phyloP scores from a whole-genome alignment of 2,797 vertebrate species.

The Sandelia bainsii region DNA sequence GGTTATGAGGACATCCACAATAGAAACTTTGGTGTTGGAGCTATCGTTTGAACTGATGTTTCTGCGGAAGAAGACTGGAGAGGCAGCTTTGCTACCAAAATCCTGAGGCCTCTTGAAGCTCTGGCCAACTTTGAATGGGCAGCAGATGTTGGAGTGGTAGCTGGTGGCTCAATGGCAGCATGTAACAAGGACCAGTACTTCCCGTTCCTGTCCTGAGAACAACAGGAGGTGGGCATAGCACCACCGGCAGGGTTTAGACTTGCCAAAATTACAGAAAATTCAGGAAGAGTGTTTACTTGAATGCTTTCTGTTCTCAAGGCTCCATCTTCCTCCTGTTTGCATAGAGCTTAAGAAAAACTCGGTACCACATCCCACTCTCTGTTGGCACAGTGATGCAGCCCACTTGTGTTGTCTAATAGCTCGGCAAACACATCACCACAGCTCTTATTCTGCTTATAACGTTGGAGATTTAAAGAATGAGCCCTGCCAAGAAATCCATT shows the following conservation, averaged over 20 bases:
- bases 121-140: conserved; percentile 77
- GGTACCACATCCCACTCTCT: conserved; percentile 59
- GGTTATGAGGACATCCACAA: conserved; percentile 91
- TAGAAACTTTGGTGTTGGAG: conserved; percentile 84
- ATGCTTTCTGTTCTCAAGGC: conserved; percentile 65
- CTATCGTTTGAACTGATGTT: conserved; percentile 82
- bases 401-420: conserved; percentile 84
- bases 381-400: conserved; percentile 79
- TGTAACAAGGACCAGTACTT: conserved; percentile 58
- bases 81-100: conserved; percentile 37
- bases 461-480: conserved; percentile 54
- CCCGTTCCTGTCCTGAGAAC: conserved; percentile 64
- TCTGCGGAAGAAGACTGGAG: conserved; percentile 57
- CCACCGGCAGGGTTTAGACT: conserved; percentile 55
- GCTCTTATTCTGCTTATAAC: conserved; percentile 66
- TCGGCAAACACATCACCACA: conserved; percentile 84
- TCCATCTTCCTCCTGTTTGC: conserved; percentile 75
- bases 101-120: conserved; percentile 74
- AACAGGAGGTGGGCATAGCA: conserved; percentile 72
- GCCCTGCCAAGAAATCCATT: conserved; percentile 52
- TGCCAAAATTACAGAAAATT: conserved; percentile 60
- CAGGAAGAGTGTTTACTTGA: conserved; percentile 60
- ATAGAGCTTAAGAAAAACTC: conserved; percentile 82
- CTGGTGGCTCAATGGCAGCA: conserved; percentile 57
- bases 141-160: conserved; percentile 76